These are phyloP conservation scores for Trissolcus basalis DNA, from an alignment of 1,140 invertebrate genomes.

Conservation along the genomic window DNA sequence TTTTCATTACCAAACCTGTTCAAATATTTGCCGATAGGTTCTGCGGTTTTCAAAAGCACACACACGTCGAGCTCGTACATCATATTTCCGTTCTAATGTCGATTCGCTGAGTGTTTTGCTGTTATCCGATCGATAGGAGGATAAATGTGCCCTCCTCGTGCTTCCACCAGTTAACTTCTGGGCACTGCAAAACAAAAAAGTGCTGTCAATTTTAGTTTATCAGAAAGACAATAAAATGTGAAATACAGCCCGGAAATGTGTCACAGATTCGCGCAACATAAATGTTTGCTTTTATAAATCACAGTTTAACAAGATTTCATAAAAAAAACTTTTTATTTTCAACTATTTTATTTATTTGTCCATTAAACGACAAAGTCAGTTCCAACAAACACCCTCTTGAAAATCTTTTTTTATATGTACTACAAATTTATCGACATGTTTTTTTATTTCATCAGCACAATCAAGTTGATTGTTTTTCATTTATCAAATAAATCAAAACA, in stretches of 20 bases:
- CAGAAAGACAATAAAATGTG: slow-evolving; percentile 5
- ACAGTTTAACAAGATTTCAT: too few species aligned
- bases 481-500: too few species aligned
- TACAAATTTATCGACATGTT: too few species aligned
- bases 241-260: not conserved
- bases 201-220: slow-evolving; percentile 13
- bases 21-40: slow-evolving; percentile 4
- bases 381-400: too few species aligned
- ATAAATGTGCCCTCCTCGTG: slow-evolving; percentile 24
- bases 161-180: slow-evolving; percentile 22
- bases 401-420: too few species aligned
- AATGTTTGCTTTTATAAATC: not conserved
- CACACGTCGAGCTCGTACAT: slow-evolving; percentile 17
- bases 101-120: slow-evolving; percentile 33
- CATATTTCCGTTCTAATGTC: slow-evolving; percentile 24
- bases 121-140: slow-evolving; percentile 15
- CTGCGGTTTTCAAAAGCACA: slow-evolving; percentile 7
- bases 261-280: not conserved
- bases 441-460: too few species aligned
- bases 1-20: slow-evolving; percentile 2
- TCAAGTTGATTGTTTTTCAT: too few species aligned
- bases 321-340: too few species aligned
- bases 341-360: too few species aligned
- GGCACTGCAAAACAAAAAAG: slow-evolving; percentile 12
- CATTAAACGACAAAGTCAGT: too few species aligned